phyloP scores from a whole-genome alignment of 2,113 vertebrate species.

The Casuarius casuarius region DNA sequence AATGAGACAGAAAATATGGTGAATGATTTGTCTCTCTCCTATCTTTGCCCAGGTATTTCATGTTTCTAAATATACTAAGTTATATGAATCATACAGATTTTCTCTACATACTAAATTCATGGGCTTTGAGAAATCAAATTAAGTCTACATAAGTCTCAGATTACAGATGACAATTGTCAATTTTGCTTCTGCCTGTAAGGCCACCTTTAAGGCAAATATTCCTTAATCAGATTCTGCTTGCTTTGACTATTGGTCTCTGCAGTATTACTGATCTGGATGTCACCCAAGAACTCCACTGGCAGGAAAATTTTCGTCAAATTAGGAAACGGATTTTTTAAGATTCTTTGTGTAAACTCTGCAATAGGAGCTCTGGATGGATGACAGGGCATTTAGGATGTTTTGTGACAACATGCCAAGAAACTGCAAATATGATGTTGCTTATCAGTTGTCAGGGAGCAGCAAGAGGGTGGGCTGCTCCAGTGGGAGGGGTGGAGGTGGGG shows the following conservation, averaged over 20 bases:
- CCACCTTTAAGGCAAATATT: neutral
- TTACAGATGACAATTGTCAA: neutral
- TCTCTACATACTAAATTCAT: neutral
- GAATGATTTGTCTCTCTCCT: neutral
- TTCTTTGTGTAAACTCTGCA: neutral
- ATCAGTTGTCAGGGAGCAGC: neutral
- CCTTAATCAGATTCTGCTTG: neutral
- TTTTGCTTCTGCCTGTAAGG: neutral
- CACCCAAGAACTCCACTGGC: neutral
- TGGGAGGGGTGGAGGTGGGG: neutral
- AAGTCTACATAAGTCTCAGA: neutral
- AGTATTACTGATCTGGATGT: neutral
- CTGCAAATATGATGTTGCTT: neutral
- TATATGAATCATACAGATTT: neutral
- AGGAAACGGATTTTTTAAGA: neutral
- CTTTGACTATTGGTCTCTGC: neutral
- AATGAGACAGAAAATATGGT: neutral
- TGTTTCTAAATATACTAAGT: neutral
- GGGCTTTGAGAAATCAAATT: constrained; percentile 7
- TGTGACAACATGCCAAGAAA: neutral
- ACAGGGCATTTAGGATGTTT: neutral
- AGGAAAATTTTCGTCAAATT: neutral
- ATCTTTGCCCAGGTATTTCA: neutral
- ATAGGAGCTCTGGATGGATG: neutral
- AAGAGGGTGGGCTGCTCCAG: neutral